Evolutionary conservation across 2,888 invertebrate genomes (phyloP).

Genomic region (Eugnorisma glareosa): DNA sequence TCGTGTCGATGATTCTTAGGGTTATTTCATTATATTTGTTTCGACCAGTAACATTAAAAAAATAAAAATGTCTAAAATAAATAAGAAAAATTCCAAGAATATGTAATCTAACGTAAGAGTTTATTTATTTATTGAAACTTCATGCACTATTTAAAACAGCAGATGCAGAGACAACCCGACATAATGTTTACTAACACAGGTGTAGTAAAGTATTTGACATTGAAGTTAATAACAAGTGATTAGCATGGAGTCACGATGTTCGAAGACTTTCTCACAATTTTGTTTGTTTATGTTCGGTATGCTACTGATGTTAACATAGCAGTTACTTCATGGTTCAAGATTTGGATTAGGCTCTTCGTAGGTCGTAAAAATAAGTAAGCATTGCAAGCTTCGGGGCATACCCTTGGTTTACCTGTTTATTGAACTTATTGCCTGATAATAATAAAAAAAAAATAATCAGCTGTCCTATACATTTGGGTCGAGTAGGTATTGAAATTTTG

Average conservation of each 20-base stretch:
- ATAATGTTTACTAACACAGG: not conserved
- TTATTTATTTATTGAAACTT: not conserved
- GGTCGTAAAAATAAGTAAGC: conserved; percentile 7
- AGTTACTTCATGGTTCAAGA: not conserved
- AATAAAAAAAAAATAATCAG: no score
- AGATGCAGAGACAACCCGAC: not conserved
- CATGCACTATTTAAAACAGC: not conserved
- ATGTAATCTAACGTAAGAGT: not conserved
- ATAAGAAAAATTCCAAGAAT: not conserved
- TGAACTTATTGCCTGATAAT: not conserved
- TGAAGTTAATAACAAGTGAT: conserved; percentile 12
- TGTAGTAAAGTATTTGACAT: conserved; percentile 25
- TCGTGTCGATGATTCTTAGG: no score
- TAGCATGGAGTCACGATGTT: conserved; percentile 8
- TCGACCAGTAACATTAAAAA: no score
- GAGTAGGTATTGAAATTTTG: no score
- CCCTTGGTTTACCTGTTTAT: not conserved
- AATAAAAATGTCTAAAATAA: no score
- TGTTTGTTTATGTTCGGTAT: not conserved
- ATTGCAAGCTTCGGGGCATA: not conserved
- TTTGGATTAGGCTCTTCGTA: not conserved
- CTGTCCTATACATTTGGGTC: no score
- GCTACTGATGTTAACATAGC: conserved; percentile 1
- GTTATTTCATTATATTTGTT: no score
- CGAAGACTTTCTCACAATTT: conserved; percentile 43